phyloP scores from a whole-genome alignment of 2,888 invertebrate species.

The Mimumesa dahlbomi region DNA sequence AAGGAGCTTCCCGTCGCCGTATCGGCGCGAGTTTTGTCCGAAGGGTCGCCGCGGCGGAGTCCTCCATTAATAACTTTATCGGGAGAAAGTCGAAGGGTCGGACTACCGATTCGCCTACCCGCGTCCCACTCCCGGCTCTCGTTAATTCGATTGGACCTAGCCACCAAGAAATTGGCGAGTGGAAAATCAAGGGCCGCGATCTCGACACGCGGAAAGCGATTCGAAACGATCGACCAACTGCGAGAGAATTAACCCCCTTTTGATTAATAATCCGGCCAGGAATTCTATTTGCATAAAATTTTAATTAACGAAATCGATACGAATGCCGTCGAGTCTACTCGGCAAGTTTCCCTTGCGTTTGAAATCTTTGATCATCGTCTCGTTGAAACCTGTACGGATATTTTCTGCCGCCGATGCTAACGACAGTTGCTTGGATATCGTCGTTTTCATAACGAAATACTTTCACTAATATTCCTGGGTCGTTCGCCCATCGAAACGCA shows the following conservation, averaged over 20 bases:
- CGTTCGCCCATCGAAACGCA: too few species aligned
- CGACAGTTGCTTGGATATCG: too few species aligned
- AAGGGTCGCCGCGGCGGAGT: not conserved
- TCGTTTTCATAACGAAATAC: too few species aligned
- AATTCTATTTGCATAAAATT: not conserved
- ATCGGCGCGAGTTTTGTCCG: not conserved
- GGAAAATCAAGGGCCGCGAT: conserved; percentile 12
- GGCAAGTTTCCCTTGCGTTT: not conserved
- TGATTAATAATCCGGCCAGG: not conserved
- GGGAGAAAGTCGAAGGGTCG: not conserved
- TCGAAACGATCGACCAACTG: not conserved
- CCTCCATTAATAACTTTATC: conserved; percentile 16
- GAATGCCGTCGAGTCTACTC: not conserved
- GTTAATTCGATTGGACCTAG: conserved; percentile 19
- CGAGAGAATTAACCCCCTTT: not conserved
- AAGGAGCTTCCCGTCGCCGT: not conserved
- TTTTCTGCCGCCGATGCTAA: too few species aligned
- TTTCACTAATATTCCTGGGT: too few species aligned
- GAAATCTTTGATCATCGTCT: not conserved
- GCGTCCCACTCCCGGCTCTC: conserved; percentile 3
- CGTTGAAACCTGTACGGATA: not conserved
- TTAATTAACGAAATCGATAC: not conserved
- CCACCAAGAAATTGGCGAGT: conserved; percentile 28
- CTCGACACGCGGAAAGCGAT: not conserved
- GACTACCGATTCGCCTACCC: conserved; percentile 5